phyloP scores from a whole-genome alignment of 2,888 invertebrate species.

The Eristalinus sepulchralis region DNA sequence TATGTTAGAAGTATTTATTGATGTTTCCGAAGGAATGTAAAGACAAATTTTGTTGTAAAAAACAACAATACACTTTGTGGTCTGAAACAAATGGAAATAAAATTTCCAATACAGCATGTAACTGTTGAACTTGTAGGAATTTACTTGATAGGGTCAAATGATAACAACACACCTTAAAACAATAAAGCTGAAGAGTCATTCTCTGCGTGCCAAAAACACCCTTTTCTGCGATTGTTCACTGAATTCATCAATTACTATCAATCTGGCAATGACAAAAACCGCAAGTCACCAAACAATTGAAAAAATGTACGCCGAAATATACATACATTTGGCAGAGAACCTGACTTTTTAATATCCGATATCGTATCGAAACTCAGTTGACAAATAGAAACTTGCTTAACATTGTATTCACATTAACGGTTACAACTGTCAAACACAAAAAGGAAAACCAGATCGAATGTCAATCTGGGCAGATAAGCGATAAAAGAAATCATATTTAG shows the following conservation, averaged over 20 bases:
- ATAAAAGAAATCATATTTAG: constrained; percentile 25
- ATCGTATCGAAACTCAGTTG: constrained; percentile 13
- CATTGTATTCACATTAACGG: constrained; percentile 58
- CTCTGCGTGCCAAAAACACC: no score
- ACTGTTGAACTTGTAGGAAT: no score
- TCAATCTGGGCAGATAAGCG: constrained; percentile 17
- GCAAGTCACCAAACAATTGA: not conserved
- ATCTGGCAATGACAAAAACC: not conserved
- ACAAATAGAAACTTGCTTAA: constrained; percentile 29
- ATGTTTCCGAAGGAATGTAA: no score
- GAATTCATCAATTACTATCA: not conserved
- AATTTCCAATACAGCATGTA: no score
- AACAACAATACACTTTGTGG: no score
- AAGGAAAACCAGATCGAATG: constrained; percentile 3
- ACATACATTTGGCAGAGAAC: constrained; percentile 7
- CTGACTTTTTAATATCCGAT: constrained; percentile 9
- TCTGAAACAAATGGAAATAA: no score
- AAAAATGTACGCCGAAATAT: not conserved
- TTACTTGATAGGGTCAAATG: no score
- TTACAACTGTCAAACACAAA: constrained; percentile 8
- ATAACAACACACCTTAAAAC: no score
- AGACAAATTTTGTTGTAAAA: no score
- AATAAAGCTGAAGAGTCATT: no score
- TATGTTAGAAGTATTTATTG: no score
- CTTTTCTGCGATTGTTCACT: not conserved